A percentile compares a stretch with the other conserved stretches of the same genome.
These are phyloP conservation scores for Philotrypesis tridentata DNA, from an alignment of 1,140 invertebrate species.

Conservation along the genomic window DNA sequence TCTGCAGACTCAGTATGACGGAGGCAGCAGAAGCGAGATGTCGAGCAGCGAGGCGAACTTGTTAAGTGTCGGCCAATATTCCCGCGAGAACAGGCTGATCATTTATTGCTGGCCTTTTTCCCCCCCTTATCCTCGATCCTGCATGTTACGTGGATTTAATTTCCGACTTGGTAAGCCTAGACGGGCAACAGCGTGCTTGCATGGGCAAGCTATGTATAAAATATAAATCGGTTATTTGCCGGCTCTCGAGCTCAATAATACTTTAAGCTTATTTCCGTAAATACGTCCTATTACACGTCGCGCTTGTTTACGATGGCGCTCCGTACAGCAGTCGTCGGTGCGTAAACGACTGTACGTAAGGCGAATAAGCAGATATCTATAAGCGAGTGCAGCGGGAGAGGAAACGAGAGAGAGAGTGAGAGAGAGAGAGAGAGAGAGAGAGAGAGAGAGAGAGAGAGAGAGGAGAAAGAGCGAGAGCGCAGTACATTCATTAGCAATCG, in stretches of 20 bases:
- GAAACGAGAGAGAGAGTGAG: no score
- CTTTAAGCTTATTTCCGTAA: conserved; percentile 12
- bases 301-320: no score
- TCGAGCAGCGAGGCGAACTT: not conserved
- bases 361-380: no score
- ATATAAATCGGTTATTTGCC: not conserved
- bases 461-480: no score
- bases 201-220: not conserved
- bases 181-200: not conserved
- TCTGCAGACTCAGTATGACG: no score
- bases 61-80: conserved; percentile 12
- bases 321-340: no score
- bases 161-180: not conserved
- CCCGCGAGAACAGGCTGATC: not conserved
- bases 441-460: no score
- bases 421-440: no score
- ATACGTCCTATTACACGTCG: not conserved
- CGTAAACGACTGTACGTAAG: no score
- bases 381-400: no score
- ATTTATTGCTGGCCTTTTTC: not conserved
- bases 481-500: not conserved
- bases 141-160: not conserved
- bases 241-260: not conserved
- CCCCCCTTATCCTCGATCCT: not conserved
- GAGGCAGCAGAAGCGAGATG: not conserved